These are phyloP conservation scores for Botia almorhae DNA, from an alignment of 2,797 vertebrate genomes.

Conservation along the genomic window DNA sequence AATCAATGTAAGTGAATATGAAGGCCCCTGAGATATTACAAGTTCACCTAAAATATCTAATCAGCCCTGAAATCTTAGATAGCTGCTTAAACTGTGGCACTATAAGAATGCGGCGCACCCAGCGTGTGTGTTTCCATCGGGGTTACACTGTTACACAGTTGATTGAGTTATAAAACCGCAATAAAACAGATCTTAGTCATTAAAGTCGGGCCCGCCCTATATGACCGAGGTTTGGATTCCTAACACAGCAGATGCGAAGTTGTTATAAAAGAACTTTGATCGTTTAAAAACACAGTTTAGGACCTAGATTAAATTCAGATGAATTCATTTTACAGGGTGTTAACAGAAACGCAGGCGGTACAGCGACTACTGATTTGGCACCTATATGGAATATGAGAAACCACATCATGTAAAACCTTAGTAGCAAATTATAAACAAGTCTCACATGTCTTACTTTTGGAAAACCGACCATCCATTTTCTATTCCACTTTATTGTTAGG, in stretches of 20 bases:
- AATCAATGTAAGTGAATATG: slow-evolving; percentile 16
- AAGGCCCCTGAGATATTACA: slow-evolving; percentile 5
- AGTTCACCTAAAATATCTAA: slow-evolving; percentile 10
- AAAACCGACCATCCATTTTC: too few species aligned
- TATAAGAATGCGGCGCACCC: slow-evolving; percentile 59
- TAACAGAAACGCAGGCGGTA: background rate
- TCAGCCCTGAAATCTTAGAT: slow-evolving; percentile 34
- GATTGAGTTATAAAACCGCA: slow-evolving; percentile 56
- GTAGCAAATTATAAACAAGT: background rate
- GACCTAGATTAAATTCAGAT: background rate
- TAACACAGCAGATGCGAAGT: background rate
- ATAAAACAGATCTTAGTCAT: slow-evolving; percentile 47
- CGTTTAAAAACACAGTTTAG: background rate
- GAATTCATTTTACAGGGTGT: background rate
- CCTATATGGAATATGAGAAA: background rate
- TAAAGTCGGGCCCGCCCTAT: slow-evolving; percentile 18
- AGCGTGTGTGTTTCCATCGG: slow-evolving; percentile 25
- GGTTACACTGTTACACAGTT: slow-evolving; percentile 50
- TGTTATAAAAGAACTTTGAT: slow-evolving; percentile 9
- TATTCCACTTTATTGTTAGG: too few species aligned
- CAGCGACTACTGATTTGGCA: background rate
- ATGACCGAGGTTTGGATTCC: background rate
- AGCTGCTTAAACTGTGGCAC: slow-evolving; percentile 20
- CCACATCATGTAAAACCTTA: background rate
- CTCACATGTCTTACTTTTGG: background rate